Base-by-base conservation (phyloP, 92 coral and sea anemone genomes). In the Phymanthus crucifer region DNA sequence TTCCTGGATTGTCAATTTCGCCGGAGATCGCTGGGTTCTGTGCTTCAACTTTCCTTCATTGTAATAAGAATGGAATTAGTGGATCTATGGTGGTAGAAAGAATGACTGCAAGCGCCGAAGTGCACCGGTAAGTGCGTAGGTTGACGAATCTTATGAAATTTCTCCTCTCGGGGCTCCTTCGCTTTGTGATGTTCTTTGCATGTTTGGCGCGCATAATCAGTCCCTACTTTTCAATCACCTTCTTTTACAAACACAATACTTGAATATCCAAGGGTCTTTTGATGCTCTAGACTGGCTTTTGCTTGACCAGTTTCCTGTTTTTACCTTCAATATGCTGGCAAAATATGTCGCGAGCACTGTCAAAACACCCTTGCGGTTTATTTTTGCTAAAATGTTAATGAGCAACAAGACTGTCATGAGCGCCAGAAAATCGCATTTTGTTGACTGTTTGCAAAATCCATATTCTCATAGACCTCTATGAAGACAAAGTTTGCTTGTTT, bases 281-380 rank as follows among this genome's bases (percentile, higher is more conserved):
- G 79, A 34, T 65, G 77, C 77, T 82, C 67, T 18, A 32, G 77
- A 82, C 86, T 74, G 80, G 66, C 70, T 73, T 74, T 82, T 82
- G 45, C 73, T 73, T 24, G 71, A 65, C 24, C 36, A 47, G 86
- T 73, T 82, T 73, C 77, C 86, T 82, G 80, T 73, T 82, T 86
- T 78, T 79, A 72, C 81, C 82, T 84, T 73, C 90, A 90, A 85
- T 91, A 88, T 90, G 97, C 97, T 87, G 81, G 92, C 84, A 82
- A 85, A 78, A 83, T 77, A 77, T 83, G 92, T 75, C 76, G 83
- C 80, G 90, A 93, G 78, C 90, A 78, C 92, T 93, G 97, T 93
- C 97, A 93, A 93, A 93, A 93, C 94, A 93, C 90, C 87, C 93
- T 90, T 93, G 97, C 91, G 97, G 97, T 93, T 93, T 93, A 93